Percentiles rank a stretch among this genome's conserved stretches.
Evolutionary conservation across 2,797 vertebrate species (phyloP).

Genomic region (Anabacerthia variegaticeps): DNA sequence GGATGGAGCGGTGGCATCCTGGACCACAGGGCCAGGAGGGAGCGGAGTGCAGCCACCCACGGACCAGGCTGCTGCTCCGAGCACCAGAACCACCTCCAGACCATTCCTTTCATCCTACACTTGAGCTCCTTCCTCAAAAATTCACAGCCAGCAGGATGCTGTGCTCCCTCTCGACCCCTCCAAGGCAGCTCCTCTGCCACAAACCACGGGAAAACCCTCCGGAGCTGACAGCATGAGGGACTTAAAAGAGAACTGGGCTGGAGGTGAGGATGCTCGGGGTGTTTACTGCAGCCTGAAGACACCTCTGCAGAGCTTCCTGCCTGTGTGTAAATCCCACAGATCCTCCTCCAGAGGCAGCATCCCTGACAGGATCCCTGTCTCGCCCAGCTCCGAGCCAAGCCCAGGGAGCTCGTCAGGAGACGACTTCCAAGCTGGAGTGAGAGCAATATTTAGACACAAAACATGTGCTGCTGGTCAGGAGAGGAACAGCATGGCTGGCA

Average conservation of each 20-base stretch:
- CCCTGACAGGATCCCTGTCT: background rate
- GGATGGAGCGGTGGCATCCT: background rate
- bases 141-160: accelerated
- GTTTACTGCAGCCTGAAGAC: background rate
- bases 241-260: accelerated
- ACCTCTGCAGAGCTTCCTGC: background rate
- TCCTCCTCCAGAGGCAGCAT: background rate
- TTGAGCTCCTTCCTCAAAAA: background rate
- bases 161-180: background rate
- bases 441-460: constrained; percentile 19
- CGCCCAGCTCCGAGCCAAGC: background rate
- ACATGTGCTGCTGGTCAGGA: constrained; percentile 13
- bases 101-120: accelerated
- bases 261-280: background rate
- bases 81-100: background rate
- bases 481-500: background rate
- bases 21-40: background rate
- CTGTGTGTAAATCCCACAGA: background rate
- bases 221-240: accelerated
- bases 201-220: background rate
- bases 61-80: background rate
- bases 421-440: background rate
- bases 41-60: background rate
- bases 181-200: accelerated
- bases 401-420: background rate